phyloP scores from a whole-genome alignment of 2,888 invertebrate genomes.

The Apomyelois bistriatella region DNA sequence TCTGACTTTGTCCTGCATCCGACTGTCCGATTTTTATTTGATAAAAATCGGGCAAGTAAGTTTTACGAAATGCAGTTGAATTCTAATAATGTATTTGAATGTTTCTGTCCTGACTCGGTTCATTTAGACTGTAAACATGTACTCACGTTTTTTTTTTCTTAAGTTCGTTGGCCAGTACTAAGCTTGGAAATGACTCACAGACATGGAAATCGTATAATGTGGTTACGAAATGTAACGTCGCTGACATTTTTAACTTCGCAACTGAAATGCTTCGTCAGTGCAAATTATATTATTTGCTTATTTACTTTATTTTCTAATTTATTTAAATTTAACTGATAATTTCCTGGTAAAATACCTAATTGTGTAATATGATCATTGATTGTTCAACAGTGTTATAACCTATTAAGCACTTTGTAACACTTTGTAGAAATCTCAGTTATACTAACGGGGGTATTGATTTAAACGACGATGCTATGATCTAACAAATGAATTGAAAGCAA shows the following conservation, averaged over 20 bases:
- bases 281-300: not conserved
- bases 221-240: constrained; percentile 7
- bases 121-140: constrained; percentile 16
- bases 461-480: too few species aligned
- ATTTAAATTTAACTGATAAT: too few species aligned
- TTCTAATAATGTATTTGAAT: not conserved
- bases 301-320: not conserved
- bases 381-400: too few species aligned
- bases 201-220: constrained; percentile 9
- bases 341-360: too few species aligned
- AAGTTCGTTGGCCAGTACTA: constrained; percentile 21
- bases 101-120: not conserved
- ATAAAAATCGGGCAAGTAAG: not conserved
- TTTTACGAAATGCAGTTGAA: too few species aligned
- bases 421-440: too few species aligned
- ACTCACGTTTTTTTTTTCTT: constrained; percentile 19
- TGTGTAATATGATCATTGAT: too few species aligned
- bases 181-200: constrained; percentile 15
- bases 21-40: too few species aligned
- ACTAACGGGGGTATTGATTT: too few species aligned
- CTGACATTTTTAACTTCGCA: constrained; percentile 8
- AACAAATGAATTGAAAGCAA: too few species aligned
- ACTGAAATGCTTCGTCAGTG: not conserved
- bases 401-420: too few species aligned
- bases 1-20: too few species aligned